These are phyloP conservation scores for Eublepharis macularius DNA, from an alignment of 2,113 vertebrate species.

Conservation along the genomic window DNA sequence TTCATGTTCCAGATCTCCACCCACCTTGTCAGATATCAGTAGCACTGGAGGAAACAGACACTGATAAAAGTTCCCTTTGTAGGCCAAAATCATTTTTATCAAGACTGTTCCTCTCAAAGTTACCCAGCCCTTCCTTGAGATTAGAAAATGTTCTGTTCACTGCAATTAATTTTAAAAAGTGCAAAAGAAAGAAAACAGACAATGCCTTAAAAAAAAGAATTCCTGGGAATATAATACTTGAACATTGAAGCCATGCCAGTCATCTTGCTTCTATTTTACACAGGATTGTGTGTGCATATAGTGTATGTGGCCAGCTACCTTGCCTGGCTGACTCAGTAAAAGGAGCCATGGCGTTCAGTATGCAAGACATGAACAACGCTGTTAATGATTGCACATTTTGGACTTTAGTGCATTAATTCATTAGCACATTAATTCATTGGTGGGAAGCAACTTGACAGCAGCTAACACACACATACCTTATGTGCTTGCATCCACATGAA, in stretches of 20 bases:
- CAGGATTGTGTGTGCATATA: neutral
- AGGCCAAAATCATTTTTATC: slow-evolving; percentile 56
- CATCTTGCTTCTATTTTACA: neutral
- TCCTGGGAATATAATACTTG: neutral
- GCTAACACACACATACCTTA: too few relatives aligned
- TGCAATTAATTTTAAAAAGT: neutral
- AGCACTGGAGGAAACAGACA: slow-evolving; percentile 12
- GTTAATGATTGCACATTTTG: too few relatives aligned
- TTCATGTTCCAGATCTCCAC: neutral
- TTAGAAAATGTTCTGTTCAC: slow-evolving; percentile 33
- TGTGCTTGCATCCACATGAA: neutral
- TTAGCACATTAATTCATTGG: too few relatives aligned
- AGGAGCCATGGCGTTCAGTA: too few relatives aligned
- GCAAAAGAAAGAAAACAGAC: slow-evolving; percentile 22
- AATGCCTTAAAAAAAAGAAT: slow-evolving; percentile 9
- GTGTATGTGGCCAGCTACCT: neutral
- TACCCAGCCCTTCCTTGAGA: slow-evolving; percentile 38
- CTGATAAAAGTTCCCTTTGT: slow-evolving; percentile 39
- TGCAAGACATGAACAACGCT: too few relatives aligned
- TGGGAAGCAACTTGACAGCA: too few relatives aligned
- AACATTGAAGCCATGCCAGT: neutral
- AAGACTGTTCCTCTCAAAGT: slow-evolving; percentile 49
- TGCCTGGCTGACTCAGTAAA: too few relatives aligned
- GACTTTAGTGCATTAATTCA: too few relatives aligned
- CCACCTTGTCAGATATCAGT: slow-evolving; percentile 34